These are phyloP conservation scores for Erpornis zantholeuca DNA, from an alignment of 2,113 vertebrate genomes.

Conservation along the genomic window DNA sequence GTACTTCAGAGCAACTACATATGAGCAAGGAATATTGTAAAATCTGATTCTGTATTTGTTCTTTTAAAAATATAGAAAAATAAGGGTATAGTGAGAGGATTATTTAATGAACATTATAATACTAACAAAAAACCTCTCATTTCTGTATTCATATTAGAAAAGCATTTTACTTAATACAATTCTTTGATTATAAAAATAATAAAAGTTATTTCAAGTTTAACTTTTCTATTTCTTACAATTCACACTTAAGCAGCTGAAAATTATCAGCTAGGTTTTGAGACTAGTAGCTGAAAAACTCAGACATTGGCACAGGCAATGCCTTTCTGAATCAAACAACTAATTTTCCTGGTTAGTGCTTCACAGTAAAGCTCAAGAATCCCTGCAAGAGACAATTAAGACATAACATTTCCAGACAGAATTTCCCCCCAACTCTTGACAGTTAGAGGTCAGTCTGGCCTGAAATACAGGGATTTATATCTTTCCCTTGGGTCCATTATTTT, in stretches of 20 bases:
- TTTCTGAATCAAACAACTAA: background rate
- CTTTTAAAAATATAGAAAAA: background rate
- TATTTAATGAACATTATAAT: background rate
- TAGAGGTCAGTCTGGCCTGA: background rate
- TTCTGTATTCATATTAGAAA: background rate
- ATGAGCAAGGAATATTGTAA: background rate
- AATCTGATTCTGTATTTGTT: background rate
- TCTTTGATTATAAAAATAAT: background rate
- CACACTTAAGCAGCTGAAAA: background rate
- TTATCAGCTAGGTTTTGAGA: background rate
- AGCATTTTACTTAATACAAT: background rate
- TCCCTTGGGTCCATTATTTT: background rate
- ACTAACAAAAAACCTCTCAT: background rate
- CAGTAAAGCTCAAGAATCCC: background rate
- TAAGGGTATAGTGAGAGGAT: background rate
- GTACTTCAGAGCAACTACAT: background rate
- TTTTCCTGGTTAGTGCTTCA: background rate
- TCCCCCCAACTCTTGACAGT: background rate
- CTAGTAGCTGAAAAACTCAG: background rate
- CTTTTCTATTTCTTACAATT: background rate
- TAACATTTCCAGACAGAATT: background rate
- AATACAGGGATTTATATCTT: background rate
- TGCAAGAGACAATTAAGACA: background rate
- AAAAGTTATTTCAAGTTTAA: background rate
- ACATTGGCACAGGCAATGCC: background rate